Base-by-base conservation (phyloP, 1,140 invertebrate genomes). In the Meloidogyne chitwoodi region DNA sequence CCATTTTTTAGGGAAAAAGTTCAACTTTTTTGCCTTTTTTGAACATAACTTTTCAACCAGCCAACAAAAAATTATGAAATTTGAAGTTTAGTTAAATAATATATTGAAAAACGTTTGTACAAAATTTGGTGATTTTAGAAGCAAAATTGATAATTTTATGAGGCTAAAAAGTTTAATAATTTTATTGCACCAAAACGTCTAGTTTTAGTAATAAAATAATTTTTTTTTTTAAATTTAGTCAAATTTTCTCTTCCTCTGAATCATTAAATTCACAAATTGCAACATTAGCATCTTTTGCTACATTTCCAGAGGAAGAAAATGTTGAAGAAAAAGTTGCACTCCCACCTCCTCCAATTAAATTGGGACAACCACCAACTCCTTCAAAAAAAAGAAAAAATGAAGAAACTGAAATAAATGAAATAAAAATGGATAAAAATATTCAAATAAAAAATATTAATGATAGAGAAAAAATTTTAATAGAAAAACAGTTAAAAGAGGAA, bases 361-460 rank as follows among this genome's bases (percentile, higher is more conserved):
- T 76, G 8, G 75, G 61, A 12, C 61, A 64, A 63, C 75, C 75
- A 1, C 75, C 75, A 22, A 76, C n/a, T 2, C 75, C 75, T 29
- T 34, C 22, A 34, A 56, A 27, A 29, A 62, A 56, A 22, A 61
- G 66, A 61, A 75, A 75, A 62, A 34, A 27, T 75, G 65, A 61
- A 12, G 27, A 75, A 16, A 44, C 70, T 10, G 38, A 41, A n/a
- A 31, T 24, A 26, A 75, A 68, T 27, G 26, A 34, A 14, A n/a
- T 5, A n/a, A 62, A 70, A 65, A 38, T n/a, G 14, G 2, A 29
- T 27, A 1, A 24, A 26, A 26, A 64, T 56, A 34, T 27, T 12
- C 12, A 66, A 41, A 24, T 27, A n/a, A 61, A 24, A 24, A 29
- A 38, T 26, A 63, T n/a, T 24, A 74, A 8, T 65, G 0, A 26